Percentiles rank a stretch among this genome's conserved stretches.
Evolutionary conservation across 2,888 invertebrate genomes (phyloP).

Genomic region (Nudaria mundana): DNA sequence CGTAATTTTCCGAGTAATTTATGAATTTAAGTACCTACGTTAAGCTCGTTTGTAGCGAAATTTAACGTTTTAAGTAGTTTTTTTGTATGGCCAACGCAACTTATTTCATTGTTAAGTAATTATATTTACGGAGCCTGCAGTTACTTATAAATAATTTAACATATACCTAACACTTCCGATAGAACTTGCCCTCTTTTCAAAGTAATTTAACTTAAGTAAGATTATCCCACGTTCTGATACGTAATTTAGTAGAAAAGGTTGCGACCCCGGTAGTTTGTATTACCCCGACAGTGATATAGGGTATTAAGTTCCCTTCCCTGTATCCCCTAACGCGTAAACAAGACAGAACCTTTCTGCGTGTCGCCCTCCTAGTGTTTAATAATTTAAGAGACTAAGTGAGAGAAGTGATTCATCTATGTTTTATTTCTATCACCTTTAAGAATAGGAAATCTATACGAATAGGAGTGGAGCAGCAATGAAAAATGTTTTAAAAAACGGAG

Average conservation of each 20-base stretch:
- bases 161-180: not conserved
- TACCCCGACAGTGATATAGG: conserved; percentile 79
- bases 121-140: too few species aligned
- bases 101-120: too few species aligned
- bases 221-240: conserved; percentile 77
- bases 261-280: conserved; percentile 78
- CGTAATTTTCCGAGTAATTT: conserved; percentile 8
- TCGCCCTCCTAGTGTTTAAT: conserved; percentile 75
- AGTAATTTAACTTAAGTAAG: conserved; percentile 70
- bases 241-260: conserved; percentile 80
- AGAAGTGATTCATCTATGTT: conserved; percentile 62
- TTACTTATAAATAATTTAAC: too few species aligned
- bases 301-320: conserved; percentile 76
- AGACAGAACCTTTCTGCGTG: conserved; percentile 77
- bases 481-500: too few species aligned
- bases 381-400: conserved; percentile 75
- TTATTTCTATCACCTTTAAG: conserved; percentile 58
- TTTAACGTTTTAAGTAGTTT: too few species aligned
- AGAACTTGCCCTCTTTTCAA: conserved; percentile 42
- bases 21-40: too few species aligned
- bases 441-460: too few species aligned
- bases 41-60: too few species aligned
- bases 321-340: conserved; percentile 79
- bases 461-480: too few species aligned
- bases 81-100: too few species aligned